Percentiles rank a stretch among this genome's conserved stretches.
Evolutionary conservation across 2,888 invertebrate species (phyloP).

Genomic region (Melinopterus prodromus): DNA sequence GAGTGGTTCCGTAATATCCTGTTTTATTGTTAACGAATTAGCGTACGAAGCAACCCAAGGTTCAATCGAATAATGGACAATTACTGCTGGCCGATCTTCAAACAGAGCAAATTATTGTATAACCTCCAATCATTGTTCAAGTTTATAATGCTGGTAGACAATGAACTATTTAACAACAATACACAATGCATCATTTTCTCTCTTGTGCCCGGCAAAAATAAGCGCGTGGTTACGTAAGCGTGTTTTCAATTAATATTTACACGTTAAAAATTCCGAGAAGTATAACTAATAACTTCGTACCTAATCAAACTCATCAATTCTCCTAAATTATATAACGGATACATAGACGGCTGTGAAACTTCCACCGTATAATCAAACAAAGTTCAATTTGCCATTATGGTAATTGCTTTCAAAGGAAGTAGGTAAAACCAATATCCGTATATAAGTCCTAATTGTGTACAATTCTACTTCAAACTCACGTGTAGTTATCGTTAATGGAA

Average conservation of each 20-base stretch:
- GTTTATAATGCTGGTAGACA: slow-evolving; percentile 4
- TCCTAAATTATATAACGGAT: not conserved
- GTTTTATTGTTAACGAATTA: not conserved
- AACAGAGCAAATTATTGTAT: not conserved
- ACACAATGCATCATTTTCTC: not conserved
- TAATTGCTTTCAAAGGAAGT: too few species aligned
- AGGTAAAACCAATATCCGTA: not conserved
- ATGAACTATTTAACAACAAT: not conserved
- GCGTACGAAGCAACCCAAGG: not conserved
- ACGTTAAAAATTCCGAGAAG: not conserved
- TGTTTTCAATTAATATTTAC: slow-evolving; percentile 4
- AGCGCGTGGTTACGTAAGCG: not conserved
- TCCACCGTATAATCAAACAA: not conserved
- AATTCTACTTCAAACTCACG: not conserved
- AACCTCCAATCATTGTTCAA: slow-evolving; percentile 4
- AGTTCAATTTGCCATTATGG: not conserved
- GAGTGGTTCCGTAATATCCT: not conserved
- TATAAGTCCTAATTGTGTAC: not conserved
- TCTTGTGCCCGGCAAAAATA: not conserved
- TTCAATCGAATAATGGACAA: not conserved
- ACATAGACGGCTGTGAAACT: not conserved
- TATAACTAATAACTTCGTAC: not conserved
- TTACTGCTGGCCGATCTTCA: not conserved
- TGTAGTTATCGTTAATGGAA: too few species aligned
- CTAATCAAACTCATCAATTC: not conserved